These are phyloP conservation scores for Platichthys flesus DNA, from an alignment of 2,113 vertebrate species.

Conservation along the genomic window DNA sequence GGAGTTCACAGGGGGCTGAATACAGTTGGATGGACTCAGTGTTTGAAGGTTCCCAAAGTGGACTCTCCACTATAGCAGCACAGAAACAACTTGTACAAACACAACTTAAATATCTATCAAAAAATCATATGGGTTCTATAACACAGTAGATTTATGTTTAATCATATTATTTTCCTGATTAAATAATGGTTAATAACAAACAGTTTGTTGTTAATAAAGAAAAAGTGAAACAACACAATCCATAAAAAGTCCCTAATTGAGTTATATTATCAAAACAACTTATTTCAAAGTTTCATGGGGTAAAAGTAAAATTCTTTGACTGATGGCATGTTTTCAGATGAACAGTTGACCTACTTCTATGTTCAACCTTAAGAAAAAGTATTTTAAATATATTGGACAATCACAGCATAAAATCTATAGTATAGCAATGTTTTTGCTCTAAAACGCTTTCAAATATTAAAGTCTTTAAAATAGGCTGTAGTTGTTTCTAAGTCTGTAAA, in stretches of 20 bases:
- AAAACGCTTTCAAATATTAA: not conserved
- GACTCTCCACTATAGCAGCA: not conserved
- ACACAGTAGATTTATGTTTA: not conserved
- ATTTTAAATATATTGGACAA: not conserved
- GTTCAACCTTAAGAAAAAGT: not conserved
- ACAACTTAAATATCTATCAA: not conserved
- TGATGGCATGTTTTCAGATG: too few species aligned
- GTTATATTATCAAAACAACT: not conserved
- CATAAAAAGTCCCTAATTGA: not conserved
- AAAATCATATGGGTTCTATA: not conserved
- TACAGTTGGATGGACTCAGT: constrained; percentile 35
- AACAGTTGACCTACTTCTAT: not conserved
- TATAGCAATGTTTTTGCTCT: not conserved
- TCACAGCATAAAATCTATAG: not conserved
- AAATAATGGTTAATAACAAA: not conserved
- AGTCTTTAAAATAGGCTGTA: not conserved
- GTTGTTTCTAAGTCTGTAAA: not conserved
- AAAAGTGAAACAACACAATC: not conserved
- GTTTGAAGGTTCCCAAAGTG: not conserved
- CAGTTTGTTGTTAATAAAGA: not conserved
- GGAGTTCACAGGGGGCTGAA: constrained; percentile 49
- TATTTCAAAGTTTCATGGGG: not conserved
- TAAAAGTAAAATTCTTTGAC: not conserved
- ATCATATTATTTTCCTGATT: not conserved
- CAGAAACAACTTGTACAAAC: not conserved